These are phyloP conservation scores for Chiroxiphia lanceolata DNA, from an alignment of 2,797 vertebrate genomes.

Conservation along the genomic window DNA sequence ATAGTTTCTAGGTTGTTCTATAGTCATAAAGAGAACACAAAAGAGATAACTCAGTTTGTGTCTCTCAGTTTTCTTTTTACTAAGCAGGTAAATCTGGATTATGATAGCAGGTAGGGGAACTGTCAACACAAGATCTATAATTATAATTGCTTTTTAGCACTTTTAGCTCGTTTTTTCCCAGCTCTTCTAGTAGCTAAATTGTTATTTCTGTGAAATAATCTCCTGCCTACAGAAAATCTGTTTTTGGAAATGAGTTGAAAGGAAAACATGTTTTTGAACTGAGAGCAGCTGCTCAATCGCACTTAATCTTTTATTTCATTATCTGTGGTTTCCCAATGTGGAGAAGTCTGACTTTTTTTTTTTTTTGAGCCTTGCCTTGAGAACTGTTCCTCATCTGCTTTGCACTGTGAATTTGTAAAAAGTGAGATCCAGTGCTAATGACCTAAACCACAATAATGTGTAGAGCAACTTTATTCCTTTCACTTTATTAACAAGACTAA, in stretches of 20 bases:
- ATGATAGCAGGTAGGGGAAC: background rate
- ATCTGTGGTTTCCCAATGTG: background rate
- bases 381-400: background rate
- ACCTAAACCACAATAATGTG: background rate
- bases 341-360: background rate
- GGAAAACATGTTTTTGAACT: conserved; percentile 2
- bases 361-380: background rate
- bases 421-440: background rate
- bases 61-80: background rate
- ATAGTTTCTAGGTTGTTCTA: background rate
- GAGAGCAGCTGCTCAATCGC: conserved; percentile 30
- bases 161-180: background rate
- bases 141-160: background rate
- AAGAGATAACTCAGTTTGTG: background rate
- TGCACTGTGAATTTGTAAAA: background rate
- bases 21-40: background rate
- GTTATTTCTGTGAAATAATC: conserved; percentile 11
- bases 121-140: background rate
- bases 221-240: conserved; percentile 48
- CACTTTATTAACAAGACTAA: background rate
- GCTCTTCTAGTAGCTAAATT: background rate
- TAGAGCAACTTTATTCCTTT: background rate
- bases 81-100: background rate
- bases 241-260: conserved; percentile 30
- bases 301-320: background rate